Base-by-base conservation (phyloP, 2,888 invertebrate species). In the Calameuta idolon region DNA sequence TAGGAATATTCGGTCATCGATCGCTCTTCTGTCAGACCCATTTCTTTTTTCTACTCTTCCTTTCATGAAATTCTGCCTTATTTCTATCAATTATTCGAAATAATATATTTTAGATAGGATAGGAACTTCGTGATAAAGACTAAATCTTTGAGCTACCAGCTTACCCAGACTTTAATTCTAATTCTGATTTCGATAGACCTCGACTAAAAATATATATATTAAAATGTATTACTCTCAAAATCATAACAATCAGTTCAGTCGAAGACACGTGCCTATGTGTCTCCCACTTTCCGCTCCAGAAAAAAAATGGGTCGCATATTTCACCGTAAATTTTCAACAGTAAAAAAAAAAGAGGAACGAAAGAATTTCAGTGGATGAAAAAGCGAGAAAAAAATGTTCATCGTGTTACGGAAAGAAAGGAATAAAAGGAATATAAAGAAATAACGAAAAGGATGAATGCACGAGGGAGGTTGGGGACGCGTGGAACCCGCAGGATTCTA, bases 1-100 rank as follows among this genome's bases (percentile, higher is more conserved):
- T 71, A 3, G 30, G 31, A 71, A 33, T 71, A 33, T 71, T 71
- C 23, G 31, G 33, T 71, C 71, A 71, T 71, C 71, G 71, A 71
- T 33, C 31, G 15, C 34, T 71, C 34, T 71, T 34, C 30, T 30
- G 71, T 34, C 34, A 9, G 55, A 23, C 55, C 23, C 9, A 55
- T 23, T 55, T 23, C 55, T 55, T 2, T 55, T 23, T 23, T 15
- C 15, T 23, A 9, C 55, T 55, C 23, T 55, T 2, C 55, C 2
- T 55, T 23, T 23, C 9, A 23, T 23, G 9, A 23, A 55, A 23
- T 23, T 5, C 2, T 55, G 2, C 9, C 23, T 4, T 55, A 23
- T 55, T 55, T 55, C 23, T 23, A 23, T 15, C 9, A 55, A 23
- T 55, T 15, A 55, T 55, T 55, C 55, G 23, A 55, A 5, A 55